Percentiles rank a stretch among this genome's conserved stretches.
Evolutionary conservation across 2,888 invertebrate species (phyloP).

Genomic region (Notocelia uddmanniana): DNA sequence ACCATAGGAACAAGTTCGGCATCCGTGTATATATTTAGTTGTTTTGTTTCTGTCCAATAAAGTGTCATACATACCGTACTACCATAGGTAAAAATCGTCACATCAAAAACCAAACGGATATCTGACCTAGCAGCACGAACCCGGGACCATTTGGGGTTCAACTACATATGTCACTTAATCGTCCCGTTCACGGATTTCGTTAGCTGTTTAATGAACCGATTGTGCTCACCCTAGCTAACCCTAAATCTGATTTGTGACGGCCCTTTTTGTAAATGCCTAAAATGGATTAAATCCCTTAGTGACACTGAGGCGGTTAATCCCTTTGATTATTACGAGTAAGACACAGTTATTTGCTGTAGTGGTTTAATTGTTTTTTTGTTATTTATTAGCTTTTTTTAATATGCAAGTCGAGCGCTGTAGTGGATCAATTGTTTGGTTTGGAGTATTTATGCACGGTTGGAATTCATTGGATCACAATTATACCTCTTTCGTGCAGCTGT

Average conservation of each 20-base stretch:
- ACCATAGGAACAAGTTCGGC: too few species aligned
- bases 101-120: slow-evolving; percentile 10
- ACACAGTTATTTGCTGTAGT: slow-evolving; percentile 4
- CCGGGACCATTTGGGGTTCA: slow-evolving; percentile 22
- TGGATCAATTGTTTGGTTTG: slow-evolving; percentile 17
- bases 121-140: slow-evolving; percentile 6
- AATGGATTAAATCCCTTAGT: slow-evolving; percentile 24
- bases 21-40: too few species aligned
- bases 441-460: slow-evolving; percentile 11
- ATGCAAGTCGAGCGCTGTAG: slow-evolving; percentile 37
- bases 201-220: slow-evolving; percentile 80
- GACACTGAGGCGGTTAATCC: slow-evolving; percentile 51
- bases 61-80: too few species aligned
- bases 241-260: slow-evolving; percentile 72
- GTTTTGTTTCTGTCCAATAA: too few species aligned
- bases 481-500: slow-evolving; percentile 4
- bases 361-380: slow-evolving; percentile 19
- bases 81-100: too few species aligned
- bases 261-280: slow-evolving; percentile 66
- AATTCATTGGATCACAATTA: slow-evolving; percentile 4
- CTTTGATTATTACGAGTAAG: slow-evolving; percentile 13
- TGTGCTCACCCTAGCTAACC: slow-evolving; percentile 68
- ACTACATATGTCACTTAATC: slow-evolving; percentile 50
- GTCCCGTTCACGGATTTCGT: slow-evolving; percentile 60
- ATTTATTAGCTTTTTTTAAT: slow-evolving; percentile 51